These are phyloP conservation scores for Zhengitettix transpicula DNA, from an alignment of 2,888 invertebrate genomes.

Conservation along the genomic window DNA sequence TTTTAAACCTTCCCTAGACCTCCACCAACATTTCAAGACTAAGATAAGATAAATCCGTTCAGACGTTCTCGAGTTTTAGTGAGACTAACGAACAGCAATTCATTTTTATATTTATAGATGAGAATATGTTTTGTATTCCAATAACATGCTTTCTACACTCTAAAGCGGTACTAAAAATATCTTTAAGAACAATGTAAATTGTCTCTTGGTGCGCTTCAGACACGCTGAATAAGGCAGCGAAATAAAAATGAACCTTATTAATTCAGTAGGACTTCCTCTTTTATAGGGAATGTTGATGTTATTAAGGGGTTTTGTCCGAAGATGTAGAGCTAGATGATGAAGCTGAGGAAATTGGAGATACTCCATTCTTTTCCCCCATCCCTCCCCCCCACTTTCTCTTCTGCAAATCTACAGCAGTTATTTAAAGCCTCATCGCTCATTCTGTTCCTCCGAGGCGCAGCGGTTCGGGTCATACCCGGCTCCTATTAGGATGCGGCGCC, in stretches of 20 bases:
- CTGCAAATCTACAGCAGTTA: neutral
- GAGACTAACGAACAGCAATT: no score
- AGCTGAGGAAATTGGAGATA: no score
- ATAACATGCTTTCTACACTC: no score
- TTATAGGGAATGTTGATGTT: neutral
- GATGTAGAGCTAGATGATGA: neutral
- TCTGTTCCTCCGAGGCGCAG: neutral
- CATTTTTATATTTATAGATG: no score
- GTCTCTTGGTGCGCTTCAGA: neutral
- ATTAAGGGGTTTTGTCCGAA: neutral
- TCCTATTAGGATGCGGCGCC: neutral
- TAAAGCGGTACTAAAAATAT: no score
- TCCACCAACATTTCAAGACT: no score
- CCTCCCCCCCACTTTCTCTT: neutral
- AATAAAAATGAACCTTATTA: neutral
- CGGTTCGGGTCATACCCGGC: no score
- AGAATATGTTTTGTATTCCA: no score
- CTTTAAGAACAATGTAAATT: no score
- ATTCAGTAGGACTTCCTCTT: neutral
- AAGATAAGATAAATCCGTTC: no score
- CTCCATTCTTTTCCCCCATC: neutral
- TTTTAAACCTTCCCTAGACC: no score
- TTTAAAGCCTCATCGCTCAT: neutral
- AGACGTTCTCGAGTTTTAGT: no score
- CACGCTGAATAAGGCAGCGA: neutral